Percentiles rank a stretch among this genome's conserved stretches.
Evolutionary conservation across 2,113 vertebrate species (phyloP).

Genomic region (Aldabrachelys gigantea): DNA sequence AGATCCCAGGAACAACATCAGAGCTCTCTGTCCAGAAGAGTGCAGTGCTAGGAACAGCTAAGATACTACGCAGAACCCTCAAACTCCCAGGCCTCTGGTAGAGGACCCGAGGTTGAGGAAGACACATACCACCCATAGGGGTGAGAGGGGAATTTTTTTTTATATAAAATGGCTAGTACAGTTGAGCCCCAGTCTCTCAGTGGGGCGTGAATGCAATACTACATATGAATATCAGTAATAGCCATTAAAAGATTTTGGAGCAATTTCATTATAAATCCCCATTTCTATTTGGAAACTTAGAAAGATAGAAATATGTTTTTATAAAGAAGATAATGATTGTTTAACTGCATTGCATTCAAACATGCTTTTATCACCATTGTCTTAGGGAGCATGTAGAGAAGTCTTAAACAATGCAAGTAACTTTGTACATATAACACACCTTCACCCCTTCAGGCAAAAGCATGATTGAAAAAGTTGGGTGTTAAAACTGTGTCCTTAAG

Average conservation of each 20-base stretch:
- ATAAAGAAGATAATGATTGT: neutral
- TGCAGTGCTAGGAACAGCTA: no score
- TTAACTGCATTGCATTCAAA: neutral
- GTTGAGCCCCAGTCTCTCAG: neutral
- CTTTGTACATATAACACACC: rapidly evolving
- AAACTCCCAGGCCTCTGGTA: no score
- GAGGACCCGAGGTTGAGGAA: no score
- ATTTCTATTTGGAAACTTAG: neutral
- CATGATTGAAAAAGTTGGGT: neutral
- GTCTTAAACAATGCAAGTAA: neutral
- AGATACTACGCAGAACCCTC: no score
- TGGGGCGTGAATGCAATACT: neutral
- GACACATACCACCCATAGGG: no score
- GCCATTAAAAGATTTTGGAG: neutral
- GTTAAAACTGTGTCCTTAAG: neutral
- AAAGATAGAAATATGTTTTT: rapidly evolving
- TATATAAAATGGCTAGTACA: neutral
- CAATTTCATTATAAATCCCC: neutral
- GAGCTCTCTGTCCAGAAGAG: no score
- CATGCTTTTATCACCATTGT: neutral
- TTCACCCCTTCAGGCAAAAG: neutral
- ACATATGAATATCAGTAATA: neutral
- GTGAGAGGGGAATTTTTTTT: no score
- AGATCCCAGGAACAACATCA: no score
- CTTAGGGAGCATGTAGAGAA: neutral